Evolutionary conservation across 2,888 invertebrate species (phyloP).

Genomic region (Cosmia pyralina): DNA sequence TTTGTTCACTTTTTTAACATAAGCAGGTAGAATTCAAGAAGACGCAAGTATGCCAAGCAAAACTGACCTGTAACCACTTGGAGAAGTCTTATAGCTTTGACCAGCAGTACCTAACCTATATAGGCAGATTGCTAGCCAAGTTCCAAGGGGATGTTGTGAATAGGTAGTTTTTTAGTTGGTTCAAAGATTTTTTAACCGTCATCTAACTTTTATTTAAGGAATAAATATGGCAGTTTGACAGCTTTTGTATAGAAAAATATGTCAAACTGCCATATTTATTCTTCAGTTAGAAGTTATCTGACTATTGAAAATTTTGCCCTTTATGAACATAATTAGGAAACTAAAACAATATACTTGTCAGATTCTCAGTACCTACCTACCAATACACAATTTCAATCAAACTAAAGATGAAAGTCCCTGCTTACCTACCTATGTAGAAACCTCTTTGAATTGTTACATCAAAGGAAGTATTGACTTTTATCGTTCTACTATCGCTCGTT

Average conservation of each 20-base stretch:
- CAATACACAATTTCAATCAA: background rate
- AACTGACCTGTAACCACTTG: background rate
- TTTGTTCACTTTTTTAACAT: conserved; percentile 16
- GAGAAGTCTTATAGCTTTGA: background rate
- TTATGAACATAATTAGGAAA: background rate
- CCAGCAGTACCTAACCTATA: too few relatives aligned
- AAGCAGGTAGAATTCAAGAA: conserved; percentile 6
- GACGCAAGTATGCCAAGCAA: too few relatives aligned
- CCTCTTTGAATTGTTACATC: conserved; percentile 37
- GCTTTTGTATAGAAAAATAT: too few relatives aligned
- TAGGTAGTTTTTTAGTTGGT: too few relatives aligned
- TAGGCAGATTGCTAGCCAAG: too few relatives aligned
- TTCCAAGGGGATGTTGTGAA: too few relatives aligned
- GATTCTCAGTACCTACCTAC: background rate
- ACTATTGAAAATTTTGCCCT: too few relatives aligned
- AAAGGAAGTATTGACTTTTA: conserved; percentile 47
- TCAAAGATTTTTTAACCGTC: too few relatives aligned
- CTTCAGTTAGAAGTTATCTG: too few relatives aligned
- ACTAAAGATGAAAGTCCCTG: background rate
- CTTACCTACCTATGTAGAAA: conserved; percentile 10
- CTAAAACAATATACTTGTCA: conserved; percentile 3
- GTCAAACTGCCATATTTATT: too few relatives aligned
- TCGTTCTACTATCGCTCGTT: conserved; percentile 24
- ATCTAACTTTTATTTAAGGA: too few relatives aligned
- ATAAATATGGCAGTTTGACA: too few relatives aligned